Base-by-base conservation (phyloP, 2,888 invertebrate species). In the Acronicta alni region DNA sequence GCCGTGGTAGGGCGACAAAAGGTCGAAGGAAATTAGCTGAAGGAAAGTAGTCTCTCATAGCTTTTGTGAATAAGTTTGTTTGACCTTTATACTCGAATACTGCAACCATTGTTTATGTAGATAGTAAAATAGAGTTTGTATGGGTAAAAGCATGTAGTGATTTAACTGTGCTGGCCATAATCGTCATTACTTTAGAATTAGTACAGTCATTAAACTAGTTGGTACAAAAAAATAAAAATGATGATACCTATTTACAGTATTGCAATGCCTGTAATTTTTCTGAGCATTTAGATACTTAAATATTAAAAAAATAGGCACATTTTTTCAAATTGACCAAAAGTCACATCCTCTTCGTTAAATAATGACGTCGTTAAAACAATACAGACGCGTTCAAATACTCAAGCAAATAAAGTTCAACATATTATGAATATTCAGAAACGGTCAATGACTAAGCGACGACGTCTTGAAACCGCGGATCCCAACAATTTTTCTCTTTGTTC, bases 401-500 rank as follows among this genome's bases (percentile, higher is more conserved):
- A 23, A 37, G 35, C 67, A 71, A 70, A 71, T 58, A 65, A 51
- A 49, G 48, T 57, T 51, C 57, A 65, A 62, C 49, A 32, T 38
- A n/a, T n/a, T n/a, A 68, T 68, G 67, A 71, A 66, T 68, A 68
- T 72, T 72, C 72, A 71, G 67, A 68, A 59, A 59, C n/a, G 47
- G 47, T 37, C 43, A 53, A 38, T 74, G 74, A 74, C 66, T 75
- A 76, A 75, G 10, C 5, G 12, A 12, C 5, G 8, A 10, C 35
- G 39, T 17, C 48, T 66, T 8, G 20, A 49, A 52, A 59, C 57
- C 56, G 55, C 59, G 23, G 52, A 66, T 60, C 48, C 57, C 52
- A 51, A 60, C 57, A 59, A 45, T 52, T 67, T 67, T 63, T 74
- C 43, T 71, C 77, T 76, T 77, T 77, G 75, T 77, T 49, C 66